These are phyloP conservation scores for Goniozus legneri DNA, from an alignment of 1,140 invertebrate genomes.

Conservation along the genomic window DNA sequence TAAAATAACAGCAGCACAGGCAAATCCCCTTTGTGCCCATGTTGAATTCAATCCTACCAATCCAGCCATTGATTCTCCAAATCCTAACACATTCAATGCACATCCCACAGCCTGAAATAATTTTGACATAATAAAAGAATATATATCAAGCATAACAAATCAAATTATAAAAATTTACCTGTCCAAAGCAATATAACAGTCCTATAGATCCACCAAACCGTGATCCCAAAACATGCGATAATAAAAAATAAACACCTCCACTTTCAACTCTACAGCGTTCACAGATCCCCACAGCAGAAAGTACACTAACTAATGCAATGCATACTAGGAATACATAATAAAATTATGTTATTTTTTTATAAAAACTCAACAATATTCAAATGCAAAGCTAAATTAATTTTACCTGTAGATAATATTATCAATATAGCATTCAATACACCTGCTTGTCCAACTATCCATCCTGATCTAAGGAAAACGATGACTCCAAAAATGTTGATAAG, in stretches of 20 bases:
- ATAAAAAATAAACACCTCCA: slow-evolving; percentile 92
- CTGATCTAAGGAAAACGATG: slow-evolving; percentile 92
- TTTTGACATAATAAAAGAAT: slow-evolving; percentile 57
- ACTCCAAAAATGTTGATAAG: slow-evolving; percentile 97
- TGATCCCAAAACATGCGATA: slow-evolving; percentile 91
- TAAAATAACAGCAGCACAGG: slow-evolving; percentile 75
- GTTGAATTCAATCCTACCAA: slow-evolving; percentile 70
- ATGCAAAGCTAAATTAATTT: slow-evolving; percentile 8
- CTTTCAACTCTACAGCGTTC: slow-evolving; percentile 91
- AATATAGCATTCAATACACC: slow-evolving; percentile 84
- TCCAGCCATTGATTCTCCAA: slow-evolving; percentile 91
- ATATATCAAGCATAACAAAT: neutral
- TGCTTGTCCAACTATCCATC: slow-evolving; percentile 95
- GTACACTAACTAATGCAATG: slow-evolving; percentile 83
- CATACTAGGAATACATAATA: slow-evolving; percentile 59
- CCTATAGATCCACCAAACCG: slow-evolving; percentile 88
- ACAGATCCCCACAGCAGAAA: slow-evolving; percentile 94
- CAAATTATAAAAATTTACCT: slow-evolving; percentile 58
- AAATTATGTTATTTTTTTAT: neutral
- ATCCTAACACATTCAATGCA: slow-evolving; percentile 88
- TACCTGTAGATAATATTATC: slow-evolving; percentile 83
- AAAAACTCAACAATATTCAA: slow-evolving; percentile 2
- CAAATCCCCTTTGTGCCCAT: slow-evolving; percentile 78
- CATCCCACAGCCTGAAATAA: slow-evolving; percentile 83
- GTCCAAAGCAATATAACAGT: slow-evolving; percentile 93